These are phyloP conservation scores for Rhopalosiphum maidis DNA, from an alignment of 1,140 invertebrate genomes.

Conservation along the genomic window DNA sequence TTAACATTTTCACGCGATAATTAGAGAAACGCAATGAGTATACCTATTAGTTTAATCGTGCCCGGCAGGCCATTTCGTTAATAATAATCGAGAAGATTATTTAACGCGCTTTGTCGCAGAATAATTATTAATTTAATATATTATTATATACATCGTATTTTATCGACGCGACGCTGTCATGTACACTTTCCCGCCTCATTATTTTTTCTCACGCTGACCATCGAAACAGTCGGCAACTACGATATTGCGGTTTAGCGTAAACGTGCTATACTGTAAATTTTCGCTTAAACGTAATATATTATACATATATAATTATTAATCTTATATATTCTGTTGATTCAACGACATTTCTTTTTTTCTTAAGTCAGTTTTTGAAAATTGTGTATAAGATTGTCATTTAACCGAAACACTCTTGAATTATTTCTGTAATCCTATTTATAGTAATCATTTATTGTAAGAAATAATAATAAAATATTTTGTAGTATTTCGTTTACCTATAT, in stretches of 20 bases:
- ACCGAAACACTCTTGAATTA: background rate
- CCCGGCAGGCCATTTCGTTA: background rate
- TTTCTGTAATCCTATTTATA: background rate
- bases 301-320: too few relatives aligned
- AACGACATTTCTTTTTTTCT: background rate
- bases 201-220: background rate
- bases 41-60: background rate
- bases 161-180: background rate
- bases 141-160: background rate
- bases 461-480: background rate
- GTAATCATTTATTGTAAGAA: background rate
- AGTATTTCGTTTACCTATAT: background rate
- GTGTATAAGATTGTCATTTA: background rate
- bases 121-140: background rate
- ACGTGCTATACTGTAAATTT: background rate
- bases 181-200: background rate
- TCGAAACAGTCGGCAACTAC: background rate
- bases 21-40: background rate
- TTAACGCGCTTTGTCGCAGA: background rate
- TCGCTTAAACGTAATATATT: background rate
- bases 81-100: slow-evolving; percentile 3
- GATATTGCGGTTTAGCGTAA: background rate
- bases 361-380: background rate
- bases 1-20: background rate
- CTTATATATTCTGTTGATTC: background rate